These are phyloP conservation scores for Drosophila niveifrons DNA, from an alignment of 2,888 invertebrate genomes.

Conservation along the genomic window DNA sequence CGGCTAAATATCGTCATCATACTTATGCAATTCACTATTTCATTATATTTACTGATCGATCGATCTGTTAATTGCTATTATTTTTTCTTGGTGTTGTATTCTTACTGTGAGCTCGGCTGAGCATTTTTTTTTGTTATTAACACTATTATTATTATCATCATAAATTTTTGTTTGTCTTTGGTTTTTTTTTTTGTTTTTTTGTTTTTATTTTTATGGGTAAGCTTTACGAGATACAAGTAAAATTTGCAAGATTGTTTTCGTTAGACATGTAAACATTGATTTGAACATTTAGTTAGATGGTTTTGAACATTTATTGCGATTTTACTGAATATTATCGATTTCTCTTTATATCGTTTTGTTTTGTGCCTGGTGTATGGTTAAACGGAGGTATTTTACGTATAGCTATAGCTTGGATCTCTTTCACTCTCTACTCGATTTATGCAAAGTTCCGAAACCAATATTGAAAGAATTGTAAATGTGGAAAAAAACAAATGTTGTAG, in stretches of 20 bases:
- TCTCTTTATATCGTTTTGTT: not conserved
- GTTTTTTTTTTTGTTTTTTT: not conserved
- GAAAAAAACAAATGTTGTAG: constrained; percentile 43
- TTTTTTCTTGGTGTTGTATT: constrained; percentile 77
- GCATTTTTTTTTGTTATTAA: constrained; percentile 30
- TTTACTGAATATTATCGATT: constrained; percentile 18
- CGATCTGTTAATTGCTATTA: constrained; percentile 35
- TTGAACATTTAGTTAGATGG: constrained; percentile 58
- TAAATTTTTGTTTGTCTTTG: not conserved
- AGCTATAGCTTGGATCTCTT: constrained; percentile 42
- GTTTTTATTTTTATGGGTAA: not conserved
- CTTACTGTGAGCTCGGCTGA: constrained; percentile 76
- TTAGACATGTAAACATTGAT: constrained; percentile 70
- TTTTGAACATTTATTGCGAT: constrained; percentile 51
- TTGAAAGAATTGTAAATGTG: constrained; percentile 18
- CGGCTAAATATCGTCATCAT: constrained; percentile 36
- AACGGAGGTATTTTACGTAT: constrained; percentile 62
- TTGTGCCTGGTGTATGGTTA: constrained; percentile 32
- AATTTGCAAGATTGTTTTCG: constrained; percentile 67
- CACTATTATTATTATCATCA: constrained; percentile 26
- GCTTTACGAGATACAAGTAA: constrained; percentile 43
- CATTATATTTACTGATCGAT: constrained; percentile 34
- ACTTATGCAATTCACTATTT: constrained; percentile 35
- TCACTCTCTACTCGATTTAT: constrained; percentile 55
- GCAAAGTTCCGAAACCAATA: constrained; percentile 66